Evolutionary conservation across 2,888 invertebrate species (phyloP).

Genomic region (Zaprionus obscuricornis): DNA sequence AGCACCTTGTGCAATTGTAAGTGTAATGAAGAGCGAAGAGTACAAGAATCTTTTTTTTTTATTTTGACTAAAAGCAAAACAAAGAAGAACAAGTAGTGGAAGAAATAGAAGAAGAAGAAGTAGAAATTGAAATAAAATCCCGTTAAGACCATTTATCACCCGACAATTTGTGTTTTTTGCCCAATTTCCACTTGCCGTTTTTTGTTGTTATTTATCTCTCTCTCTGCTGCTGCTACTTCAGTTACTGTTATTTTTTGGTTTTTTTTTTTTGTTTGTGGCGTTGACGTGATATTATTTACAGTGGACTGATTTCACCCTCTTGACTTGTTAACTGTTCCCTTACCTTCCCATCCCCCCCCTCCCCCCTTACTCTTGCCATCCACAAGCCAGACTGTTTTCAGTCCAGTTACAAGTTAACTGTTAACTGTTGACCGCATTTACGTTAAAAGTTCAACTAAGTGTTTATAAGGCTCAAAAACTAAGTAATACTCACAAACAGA

Average conservation of each 20-base stretch:
- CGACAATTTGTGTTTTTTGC: slow-evolving; percentile 66
- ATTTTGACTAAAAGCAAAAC: slow-evolving; percentile 35
- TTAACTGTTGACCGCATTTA: no score
- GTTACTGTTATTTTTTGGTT: neutral
- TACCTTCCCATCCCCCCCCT: neutral
- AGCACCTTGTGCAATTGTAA: slow-evolving; percentile 40
- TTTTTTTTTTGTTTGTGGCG: slow-evolving; percentile 49
- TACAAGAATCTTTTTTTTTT: no score
- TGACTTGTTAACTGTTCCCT: slow-evolving; percentile 35
- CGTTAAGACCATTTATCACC: slow-evolving; percentile 84
- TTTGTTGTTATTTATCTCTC: no score
- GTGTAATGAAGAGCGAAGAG: slow-evolving; percentile 66
- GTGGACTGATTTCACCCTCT: slow-evolving; percentile 76
- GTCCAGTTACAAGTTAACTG: no score
- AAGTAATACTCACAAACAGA: no score
- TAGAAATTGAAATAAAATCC: slow-evolving; percentile 82
- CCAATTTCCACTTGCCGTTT: slow-evolving; percentile 33
- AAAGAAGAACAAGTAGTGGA: slow-evolving; percentile 22
- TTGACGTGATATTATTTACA: slow-evolving; percentile 75
- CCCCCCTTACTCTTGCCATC: no score
- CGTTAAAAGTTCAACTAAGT: no score
- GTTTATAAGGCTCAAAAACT: no score
- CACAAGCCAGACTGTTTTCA: no score
- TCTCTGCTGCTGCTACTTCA: no score
- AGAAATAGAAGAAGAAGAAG: slow-evolving; percentile 27